phyloP scores from a whole-genome alignment of 2,888 invertebrate species.

The Agrilus cyanescens region DNA sequence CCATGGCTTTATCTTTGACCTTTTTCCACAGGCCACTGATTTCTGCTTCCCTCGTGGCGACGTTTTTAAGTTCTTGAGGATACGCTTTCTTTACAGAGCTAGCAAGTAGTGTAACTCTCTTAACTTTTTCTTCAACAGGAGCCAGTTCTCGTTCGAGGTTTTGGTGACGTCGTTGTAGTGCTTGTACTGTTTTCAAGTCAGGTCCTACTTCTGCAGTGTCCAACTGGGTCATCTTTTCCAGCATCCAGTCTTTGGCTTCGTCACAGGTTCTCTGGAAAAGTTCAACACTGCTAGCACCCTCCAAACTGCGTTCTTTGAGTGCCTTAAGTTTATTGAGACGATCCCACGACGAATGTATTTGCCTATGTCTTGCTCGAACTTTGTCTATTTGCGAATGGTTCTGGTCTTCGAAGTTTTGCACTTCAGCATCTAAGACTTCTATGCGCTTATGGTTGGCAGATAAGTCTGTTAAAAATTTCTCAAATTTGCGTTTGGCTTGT shows the following conservation, averaged over 20 bases:
- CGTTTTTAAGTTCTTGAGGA: slow-evolving; percentile 79
- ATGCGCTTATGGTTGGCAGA: slow-evolving; percentile 87
- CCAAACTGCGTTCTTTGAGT: slow-evolving; percentile 81
- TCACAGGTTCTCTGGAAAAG: slow-evolving; percentile 92
- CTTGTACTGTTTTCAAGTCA: slow-evolving; percentile 83
- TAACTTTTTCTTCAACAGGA: slow-evolving; percentile 88
- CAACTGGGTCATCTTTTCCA: slow-evolving; percentile 85
- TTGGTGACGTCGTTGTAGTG: slow-evolving; percentile 82
- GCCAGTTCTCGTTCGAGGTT: slow-evolving; percentile 89
- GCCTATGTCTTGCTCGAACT: slow-evolving; percentile 61
- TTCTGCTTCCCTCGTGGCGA: slow-evolving; percentile 72
- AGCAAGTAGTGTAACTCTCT: slow-evolving; percentile 75
- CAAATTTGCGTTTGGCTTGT: slow-evolving; percentile 87
- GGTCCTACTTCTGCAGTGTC: slow-evolving; percentile 66
- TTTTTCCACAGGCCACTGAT: slow-evolving; percentile 81
- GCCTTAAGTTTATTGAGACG: slow-evolving; percentile 73
- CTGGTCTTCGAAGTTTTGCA: slow-evolving; percentile 70
- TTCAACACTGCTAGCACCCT: slow-evolving; percentile 76
- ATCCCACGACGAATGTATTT: slow-evolving; percentile 84
- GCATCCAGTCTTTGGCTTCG: slow-evolving; percentile 96
- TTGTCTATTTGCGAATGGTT: slow-evolving; percentile 81
- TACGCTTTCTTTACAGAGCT: slow-evolving; percentile 86
- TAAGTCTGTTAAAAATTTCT: slow-evolving; percentile 91
- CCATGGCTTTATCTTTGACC: slow-evolving; percentile 73
- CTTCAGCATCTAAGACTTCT: slow-evolving; percentile 78